Percentiles rank a stretch among this genome's conserved stretches.
Evolutionary conservation across 2,888 invertebrate species (phyloP).

Genomic region (Plagodis dolabraria): DNA sequence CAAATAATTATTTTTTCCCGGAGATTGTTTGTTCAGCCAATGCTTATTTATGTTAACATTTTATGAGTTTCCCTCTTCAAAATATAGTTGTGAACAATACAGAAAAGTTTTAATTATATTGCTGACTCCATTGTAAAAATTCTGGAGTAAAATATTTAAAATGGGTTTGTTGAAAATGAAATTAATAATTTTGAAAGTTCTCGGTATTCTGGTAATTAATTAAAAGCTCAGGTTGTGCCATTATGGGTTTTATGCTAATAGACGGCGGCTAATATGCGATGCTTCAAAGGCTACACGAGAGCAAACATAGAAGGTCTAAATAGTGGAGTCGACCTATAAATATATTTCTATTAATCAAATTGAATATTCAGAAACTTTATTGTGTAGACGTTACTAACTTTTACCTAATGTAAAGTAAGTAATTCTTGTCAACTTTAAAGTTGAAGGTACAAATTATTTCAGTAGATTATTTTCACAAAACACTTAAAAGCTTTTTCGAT

Average conservation of each 20-base stretch:
- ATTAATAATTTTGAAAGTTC: conserved; percentile 59
- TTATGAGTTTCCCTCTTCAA: conserved; percentile 66
- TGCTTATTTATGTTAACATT: conserved; percentile 69
- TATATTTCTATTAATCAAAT: too few species aligned
- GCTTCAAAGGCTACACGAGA: conserved; percentile 66
- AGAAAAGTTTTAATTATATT: conserved; percentile 47
- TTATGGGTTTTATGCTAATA: conserved; percentile 81
- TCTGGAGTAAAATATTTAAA: conserved; percentile 28
- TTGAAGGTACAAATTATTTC: too few species aligned
- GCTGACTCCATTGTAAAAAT: conserved; percentile 17
- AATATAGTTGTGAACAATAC: conserved; percentile 29
- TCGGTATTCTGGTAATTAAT: conserved; percentile 74
- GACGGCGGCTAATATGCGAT: conserved; percentile 69
- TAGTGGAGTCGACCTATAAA: conserved; percentile 8
- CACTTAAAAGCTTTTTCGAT: too few species aligned
- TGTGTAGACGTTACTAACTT: too few species aligned
- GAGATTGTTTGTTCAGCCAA: conserved; percentile 77
- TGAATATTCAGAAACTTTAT: too few species aligned
- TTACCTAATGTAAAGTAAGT: too few species aligned
- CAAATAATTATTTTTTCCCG: conserved; percentile 78
- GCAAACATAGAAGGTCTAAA: conserved; percentile 21
- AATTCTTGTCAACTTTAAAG: too few species aligned
- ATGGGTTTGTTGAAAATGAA: conserved; percentile 58
- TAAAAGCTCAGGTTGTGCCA: conserved; percentile 74
- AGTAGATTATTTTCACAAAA: too few species aligned